phyloP scores from a whole-genome alignment of 2,797 vertebrate genomes.

The Phataginus tricuspis region DNA sequence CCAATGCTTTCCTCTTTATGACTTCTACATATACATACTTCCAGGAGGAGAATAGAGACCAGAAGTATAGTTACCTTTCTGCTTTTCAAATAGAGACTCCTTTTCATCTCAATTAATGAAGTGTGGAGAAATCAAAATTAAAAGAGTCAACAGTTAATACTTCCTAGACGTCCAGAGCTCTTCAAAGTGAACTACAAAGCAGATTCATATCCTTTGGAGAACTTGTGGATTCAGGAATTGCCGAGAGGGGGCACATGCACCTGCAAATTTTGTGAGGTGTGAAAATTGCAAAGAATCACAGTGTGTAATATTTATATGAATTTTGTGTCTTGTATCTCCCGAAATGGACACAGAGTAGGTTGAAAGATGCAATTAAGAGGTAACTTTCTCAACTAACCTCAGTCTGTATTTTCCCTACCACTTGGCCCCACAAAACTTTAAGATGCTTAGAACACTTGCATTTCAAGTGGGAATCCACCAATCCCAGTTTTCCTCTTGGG shows the following conservation, averaged over 20 bases:
- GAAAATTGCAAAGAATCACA: background rate
- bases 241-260: background rate
- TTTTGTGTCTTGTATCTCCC: background rate
- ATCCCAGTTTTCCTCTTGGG: background rate
- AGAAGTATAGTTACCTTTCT: background rate
- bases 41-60: background rate
- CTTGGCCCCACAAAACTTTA: background rate
- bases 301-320: background rate
- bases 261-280: background rate
- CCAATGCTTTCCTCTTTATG: background rate
- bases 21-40: background rate
- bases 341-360: background rate
- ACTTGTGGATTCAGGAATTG: background rate
- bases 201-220: background rate
- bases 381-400: background rate
- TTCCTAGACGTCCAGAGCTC: background rate
- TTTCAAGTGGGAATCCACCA: background rate
- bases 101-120: slow-evolving; percentile 5
- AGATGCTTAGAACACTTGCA: background rate
- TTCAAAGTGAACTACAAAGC: background rate
- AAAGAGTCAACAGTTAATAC: background rate
- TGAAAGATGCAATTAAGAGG: background rate
- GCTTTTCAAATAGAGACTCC: background rate
- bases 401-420: background rate
- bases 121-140: background rate